Evolutionary conservation across 2,113 vertebrate species (phyloP).

Genomic region (Cephalopholis sonnerati): DNA sequence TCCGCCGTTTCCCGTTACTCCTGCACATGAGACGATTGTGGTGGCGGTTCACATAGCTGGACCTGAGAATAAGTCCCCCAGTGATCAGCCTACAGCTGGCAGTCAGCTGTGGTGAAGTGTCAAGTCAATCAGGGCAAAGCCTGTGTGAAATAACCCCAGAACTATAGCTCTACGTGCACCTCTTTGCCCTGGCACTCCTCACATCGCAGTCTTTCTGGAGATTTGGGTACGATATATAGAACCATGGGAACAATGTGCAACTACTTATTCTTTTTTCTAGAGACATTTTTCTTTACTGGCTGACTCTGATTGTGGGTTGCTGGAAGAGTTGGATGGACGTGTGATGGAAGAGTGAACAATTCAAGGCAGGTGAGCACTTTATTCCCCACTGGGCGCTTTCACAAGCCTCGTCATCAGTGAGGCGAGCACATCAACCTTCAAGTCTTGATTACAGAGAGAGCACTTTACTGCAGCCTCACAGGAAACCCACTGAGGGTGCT

Average conservation of each 20-base stretch:
- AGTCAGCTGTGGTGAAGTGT: neutral
- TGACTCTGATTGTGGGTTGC: constrained; percentile 30
- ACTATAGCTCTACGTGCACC: neutral
- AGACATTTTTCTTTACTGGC: neutral
- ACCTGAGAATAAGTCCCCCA: neutral
- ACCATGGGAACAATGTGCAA: neutral
- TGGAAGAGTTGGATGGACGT: constrained; percentile 4
- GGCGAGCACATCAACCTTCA: constrained; percentile 21
- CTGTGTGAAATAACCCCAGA: neutral
- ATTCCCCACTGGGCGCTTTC: constrained; percentile 24
- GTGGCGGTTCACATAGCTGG: neutral
- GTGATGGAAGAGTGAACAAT: constrained; percentile 19
- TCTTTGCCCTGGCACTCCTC: neutral
- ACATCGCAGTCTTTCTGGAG: neutral
- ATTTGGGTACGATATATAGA: neutral
- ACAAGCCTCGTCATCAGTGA: constrained; percentile 52
- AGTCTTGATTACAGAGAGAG: constrained; percentile 49
- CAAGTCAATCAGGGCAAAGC: neutral
- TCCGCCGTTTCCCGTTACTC: neutral
- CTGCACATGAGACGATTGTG: neutral
- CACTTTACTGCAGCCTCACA: constrained; percentile 42
- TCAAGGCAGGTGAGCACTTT: constrained; percentile 43
- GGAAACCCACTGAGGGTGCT: constrained; percentile 22
- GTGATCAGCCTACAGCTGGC: constrained; percentile 10
- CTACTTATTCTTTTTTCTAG: neutral